phyloP scores from a whole-genome alignment of 2,888 invertebrate genomes.

The Microctonus brassicae region DNA sequence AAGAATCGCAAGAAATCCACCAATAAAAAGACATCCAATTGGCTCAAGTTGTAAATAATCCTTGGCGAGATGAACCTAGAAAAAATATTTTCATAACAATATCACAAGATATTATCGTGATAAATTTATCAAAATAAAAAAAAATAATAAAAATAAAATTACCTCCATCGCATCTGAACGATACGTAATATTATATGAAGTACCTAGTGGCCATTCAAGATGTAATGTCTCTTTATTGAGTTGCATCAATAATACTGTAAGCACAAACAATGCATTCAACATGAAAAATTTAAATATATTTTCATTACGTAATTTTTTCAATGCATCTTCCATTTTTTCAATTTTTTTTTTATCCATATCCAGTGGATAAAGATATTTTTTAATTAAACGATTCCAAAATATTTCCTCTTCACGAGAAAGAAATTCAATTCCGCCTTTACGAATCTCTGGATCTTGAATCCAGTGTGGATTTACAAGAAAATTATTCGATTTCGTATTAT shows the following conservation, averaged over 20 bases:
- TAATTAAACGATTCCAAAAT: slow-evolving; percentile 85
- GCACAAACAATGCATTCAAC: slow-evolving; percentile 77
- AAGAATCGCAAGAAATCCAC: slow-evolving; percentile 75
- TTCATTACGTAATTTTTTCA: slow-evolving; percentile 73
- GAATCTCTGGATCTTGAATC: slow-evolving; percentile 79
- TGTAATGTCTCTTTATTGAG: slow-evolving; percentile 74
- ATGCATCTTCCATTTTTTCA: slow-evolving; percentile 70
- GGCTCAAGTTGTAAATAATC: slow-evolving; percentile 74
- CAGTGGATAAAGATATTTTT: slow-evolving; percentile 82
- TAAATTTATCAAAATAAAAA: neutral
- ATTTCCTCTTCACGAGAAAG: slow-evolving; percentile 77
- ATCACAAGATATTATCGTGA: neutral
- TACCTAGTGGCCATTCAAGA: slow-evolving; percentile 73
- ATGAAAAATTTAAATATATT: slow-evolving; percentile 75
- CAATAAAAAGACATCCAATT: slow-evolving; percentile 75
- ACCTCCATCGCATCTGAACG: slow-evolving; percentile 65
- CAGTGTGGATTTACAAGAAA: slow-evolving; percentile 76
- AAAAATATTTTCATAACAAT: neutral
- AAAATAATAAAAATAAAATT: slow-evolving; percentile 34
- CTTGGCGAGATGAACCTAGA: slow-evolving; percentile 66
- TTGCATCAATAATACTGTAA: slow-evolving; percentile 77
- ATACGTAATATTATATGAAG: slow-evolving; percentile 70
- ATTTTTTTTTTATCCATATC: slow-evolving; percentile 76
- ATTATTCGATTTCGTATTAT: slow-evolving; percentile 19
- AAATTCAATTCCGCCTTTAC: slow-evolving; percentile 77